Conservation (phyloP, 2,888 invertebrate species). For the Griposia aprilina region DNA sequence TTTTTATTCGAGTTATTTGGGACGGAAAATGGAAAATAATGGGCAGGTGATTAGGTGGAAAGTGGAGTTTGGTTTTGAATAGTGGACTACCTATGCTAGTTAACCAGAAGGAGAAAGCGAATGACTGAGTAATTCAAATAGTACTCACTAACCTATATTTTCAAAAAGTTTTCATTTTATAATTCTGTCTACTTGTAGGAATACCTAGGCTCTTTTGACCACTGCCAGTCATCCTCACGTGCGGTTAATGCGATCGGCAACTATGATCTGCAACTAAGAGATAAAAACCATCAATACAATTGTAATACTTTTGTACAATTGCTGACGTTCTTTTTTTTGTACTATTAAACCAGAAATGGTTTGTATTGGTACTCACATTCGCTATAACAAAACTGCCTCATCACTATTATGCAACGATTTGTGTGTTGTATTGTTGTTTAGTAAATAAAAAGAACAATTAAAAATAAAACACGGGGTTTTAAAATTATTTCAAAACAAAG, state of each 20-base stretch:
- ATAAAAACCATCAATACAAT: no score
- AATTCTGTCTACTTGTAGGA: not conserved
- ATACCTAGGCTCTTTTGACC: not conserved
- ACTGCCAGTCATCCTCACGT: not conserved
- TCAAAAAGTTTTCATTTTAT: not conserved
- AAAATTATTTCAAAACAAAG: not conserved
- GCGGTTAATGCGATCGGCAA: no score
- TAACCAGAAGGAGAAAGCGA: not conserved
- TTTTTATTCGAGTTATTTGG: slow-evolving; percentile 49
- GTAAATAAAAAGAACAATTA: not conserved
- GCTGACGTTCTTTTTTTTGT: no score
- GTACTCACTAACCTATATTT: not conserved
- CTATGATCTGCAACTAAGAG: no score
- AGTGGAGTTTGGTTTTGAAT: slow-evolving; percentile 17
- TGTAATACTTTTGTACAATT: no score
- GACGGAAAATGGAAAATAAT: slow-evolving; percentile 31
- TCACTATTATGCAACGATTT: no score
- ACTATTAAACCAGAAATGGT: no score
- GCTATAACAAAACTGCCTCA: no score
- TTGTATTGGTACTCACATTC: no score
- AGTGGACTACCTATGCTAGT: not conserved
- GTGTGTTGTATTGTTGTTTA: no score
- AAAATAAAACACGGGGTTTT: not conserved
- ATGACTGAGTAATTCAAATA: not conserved
- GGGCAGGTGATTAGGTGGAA: slow-evolving; percentile 37